phyloP scores from a whole-genome alignment of 2,888 invertebrate species.

The Phalera bucephala region DNA sequence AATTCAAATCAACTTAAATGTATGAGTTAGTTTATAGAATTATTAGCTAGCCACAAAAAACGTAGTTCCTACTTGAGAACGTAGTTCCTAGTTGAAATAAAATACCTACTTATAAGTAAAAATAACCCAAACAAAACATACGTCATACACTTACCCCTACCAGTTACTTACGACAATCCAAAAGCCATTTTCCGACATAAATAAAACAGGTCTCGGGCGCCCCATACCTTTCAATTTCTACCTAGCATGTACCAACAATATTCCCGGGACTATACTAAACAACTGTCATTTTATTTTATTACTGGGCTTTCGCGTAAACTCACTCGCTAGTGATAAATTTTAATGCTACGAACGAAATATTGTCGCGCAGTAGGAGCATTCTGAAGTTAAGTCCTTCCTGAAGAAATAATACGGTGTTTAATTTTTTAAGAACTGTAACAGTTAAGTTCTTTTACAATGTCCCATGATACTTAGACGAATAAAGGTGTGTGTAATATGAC shows the following conservation, averaged over 20 bases:
- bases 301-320: slow-evolving; percentile 76
- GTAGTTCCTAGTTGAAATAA: too few relatives aligned
- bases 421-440: slow-evolving; percentile 2
- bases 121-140: slow-evolving; percentile 17
- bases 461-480: too few relatives aligned
- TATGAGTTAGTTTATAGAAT: too few relatives aligned
- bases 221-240: slow-evolving; percentile 81
- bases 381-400: slow-evolving; percentile 17
- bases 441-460: background rate
- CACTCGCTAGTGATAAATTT: slow-evolving; percentile 77
- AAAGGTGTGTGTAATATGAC: too few relatives aligned
- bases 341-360: slow-evolving; percentile 75
- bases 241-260: slow-evolving; percentile 61
- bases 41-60: too few relatives aligned
- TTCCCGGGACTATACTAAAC: slow-evolving; percentile 79
- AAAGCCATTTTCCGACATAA: slow-evolving; percentile 76
- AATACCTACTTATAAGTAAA: too few relatives aligned
- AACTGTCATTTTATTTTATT: slow-evolving; percentile 83
- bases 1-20: too few relatives aligned
- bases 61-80: too few relatives aligned
- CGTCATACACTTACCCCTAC: slow-evolving; percentile 35
- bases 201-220: slow-evolving; percentile 75
- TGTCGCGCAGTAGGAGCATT: slow-evolving; percentile 51
- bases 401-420: slow-evolving; percentile 12
- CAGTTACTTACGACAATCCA: slow-evolving; percentile 65